Evolutionary conservation across 1,140 invertebrate species (phyloP).

Genomic region (Lamellibrachia luymesi): DNA sequence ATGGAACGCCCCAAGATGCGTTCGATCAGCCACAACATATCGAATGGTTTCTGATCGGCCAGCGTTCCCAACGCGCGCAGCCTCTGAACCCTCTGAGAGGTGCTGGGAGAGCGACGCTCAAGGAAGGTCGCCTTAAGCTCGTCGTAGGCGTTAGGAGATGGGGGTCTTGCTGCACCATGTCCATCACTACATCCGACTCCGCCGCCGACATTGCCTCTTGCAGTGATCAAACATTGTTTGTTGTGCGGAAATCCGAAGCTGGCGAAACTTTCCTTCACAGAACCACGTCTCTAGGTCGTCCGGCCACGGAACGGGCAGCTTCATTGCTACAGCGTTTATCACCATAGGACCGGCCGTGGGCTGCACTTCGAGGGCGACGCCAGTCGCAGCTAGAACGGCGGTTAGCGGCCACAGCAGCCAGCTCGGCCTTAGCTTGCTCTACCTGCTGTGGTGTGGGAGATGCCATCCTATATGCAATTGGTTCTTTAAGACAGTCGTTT

Average conservation of each 20-base stretch:
- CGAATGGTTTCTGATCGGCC: no score
- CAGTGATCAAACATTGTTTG: not conserved
- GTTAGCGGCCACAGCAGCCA: no score
- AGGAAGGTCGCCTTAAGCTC: not conserved
- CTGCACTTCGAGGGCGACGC: no score
- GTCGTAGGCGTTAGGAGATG: not conserved
- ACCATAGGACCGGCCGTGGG: not conserved
- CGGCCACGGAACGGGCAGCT: not conserved
- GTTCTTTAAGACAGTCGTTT: no score
- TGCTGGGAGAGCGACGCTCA: no score
- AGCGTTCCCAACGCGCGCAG: no score
- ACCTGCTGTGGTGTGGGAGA: no score
- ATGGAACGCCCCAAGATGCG: not conserved
- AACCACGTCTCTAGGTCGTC: not conserved
- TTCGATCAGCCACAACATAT: not conserved
- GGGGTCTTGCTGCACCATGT: not conserved
- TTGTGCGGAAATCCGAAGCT: not conserved
- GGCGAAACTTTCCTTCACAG: not conserved
- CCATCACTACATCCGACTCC: not conserved
- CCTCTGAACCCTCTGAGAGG: not conserved
- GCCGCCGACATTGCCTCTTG: not conserved
- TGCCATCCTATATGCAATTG: no score
- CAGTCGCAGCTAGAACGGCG: no score
- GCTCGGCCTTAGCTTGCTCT: no score
- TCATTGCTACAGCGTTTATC: not conserved